A percentile compares a stretch with the other conserved stretches of the same genome.
phyloP scores from a whole-genome alignment of 2,797 vertebrate genomes.

The Apogon hyalosoma region DNA sequence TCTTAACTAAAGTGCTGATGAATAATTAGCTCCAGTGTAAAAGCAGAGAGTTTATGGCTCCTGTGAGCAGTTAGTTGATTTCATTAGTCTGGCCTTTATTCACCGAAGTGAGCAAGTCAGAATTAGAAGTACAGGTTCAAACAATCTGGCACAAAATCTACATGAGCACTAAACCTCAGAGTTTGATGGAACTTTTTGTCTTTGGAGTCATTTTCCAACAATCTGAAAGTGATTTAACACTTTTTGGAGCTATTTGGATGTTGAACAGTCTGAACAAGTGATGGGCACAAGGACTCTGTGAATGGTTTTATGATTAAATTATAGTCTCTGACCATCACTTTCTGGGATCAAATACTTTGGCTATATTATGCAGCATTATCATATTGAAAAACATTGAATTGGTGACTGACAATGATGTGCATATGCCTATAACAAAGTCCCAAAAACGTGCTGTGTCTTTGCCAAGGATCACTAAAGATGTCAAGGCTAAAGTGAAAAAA shows the following conservation, averaged over 20 bases:
- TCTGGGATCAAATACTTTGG: neutral
- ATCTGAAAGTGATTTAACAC: neutral
- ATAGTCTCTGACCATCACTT: neutral
- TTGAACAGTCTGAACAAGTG: neutral
- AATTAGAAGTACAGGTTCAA: conserved; percentile 50
- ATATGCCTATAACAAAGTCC: neutral
- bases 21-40: conserved; percentile 80
- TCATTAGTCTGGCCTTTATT: conserved; percentile 75
- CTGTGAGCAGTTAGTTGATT: conserved; percentile 72
- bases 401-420: neutral
- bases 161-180: conserved; percentile 1
- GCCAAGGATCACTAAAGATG: neutral
- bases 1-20: conserved; percentile 75
- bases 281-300: neutral
- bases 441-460: neutral
- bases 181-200: conserved; percentile 35
- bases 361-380: neutral
- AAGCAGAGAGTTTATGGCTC: conserved; percentile 72
- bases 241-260: conserved; percentile 5
- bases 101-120: conserved; percentile 51
- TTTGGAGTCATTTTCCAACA: conserved; percentile 15
- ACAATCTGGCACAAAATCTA: conserved; percentile 40
- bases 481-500: neutral
- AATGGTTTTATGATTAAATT: neutral
- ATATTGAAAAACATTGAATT: neutral